Evolutionary conservation across 2,888 invertebrate species (phyloP), one percentile per base, ranked within the genome.

Genomic region (Pachydiplax longipennis): DNA sequence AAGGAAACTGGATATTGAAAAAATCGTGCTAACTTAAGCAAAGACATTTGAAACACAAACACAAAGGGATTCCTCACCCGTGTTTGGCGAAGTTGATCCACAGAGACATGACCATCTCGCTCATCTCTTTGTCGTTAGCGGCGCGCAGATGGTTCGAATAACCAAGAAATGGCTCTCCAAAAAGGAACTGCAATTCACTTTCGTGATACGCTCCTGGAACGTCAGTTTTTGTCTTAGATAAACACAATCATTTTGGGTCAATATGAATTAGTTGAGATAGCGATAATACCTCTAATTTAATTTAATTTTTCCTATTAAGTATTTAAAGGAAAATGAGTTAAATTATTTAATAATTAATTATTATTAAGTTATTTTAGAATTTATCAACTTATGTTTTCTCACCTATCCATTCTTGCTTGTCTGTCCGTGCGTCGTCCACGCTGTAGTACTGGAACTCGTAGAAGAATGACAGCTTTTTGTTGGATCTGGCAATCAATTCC

Each of bases 91-190:
- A 95, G 92, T 94, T 94, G 10, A 94, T 92, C 92, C 92, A 92
- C 35, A 92, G 91, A 31, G 91, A 93, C 93, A 95, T 94, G 93
- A 94, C 94, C 92, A 94, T 94, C 91, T 94, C 94, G 83, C 94
- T 94, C 91, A 95, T 94, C 92, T 94, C 94, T 91, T 93, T 93
- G 92, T 95, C 95, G 83, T 93, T 92, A 44, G 92, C 92, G 10
- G 92, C 91, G 58, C 93, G 92, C n/a, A 93, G 92, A 90, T 93
- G 93, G 92, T 93, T 94, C 61, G 92, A 92, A 91, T 93, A 92
- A 91, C 94, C 94, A 91, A 95, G 93, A 92, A 94, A 95, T 0
- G 95, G 94, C 91, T 94, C 94, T 0, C 95, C 95, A 92, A 95
- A 94, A 82, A 95, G 93, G 92, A 94, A 95, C 92, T 94, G 94